Percentiles rank a stretch among this genome's conserved stretches.
Conservation (phyloP, 2,888 invertebrate genomes). For the Acleris emargana region DNA sequence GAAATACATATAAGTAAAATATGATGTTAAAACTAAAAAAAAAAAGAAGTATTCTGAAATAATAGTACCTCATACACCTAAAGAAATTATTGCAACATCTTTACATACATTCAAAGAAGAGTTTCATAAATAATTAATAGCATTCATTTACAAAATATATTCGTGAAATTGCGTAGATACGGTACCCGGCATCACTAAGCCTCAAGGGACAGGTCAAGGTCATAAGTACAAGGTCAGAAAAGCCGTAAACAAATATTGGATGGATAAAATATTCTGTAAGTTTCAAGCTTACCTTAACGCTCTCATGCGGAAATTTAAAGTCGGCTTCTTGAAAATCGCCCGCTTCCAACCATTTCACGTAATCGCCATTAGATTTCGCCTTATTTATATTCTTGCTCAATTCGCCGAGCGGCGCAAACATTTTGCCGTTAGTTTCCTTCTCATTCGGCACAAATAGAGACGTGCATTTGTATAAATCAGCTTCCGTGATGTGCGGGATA, state of each 20-base stretch:
- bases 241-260: slow-evolving; percentile 6
- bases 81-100: too few relatives aligned
- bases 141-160: too few relatives aligned
- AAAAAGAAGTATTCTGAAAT: slow-evolving; percentile 1
- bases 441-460: slow-evolving; percentile 79
- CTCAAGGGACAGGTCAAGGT: slow-evolving; percentile 50
- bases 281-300: slow-evolving; percentile 62
- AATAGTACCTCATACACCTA: neutral
- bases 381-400: slow-evolving; percentile 70
- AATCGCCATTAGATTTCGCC: slow-evolving; percentile 67
- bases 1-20: neutral
- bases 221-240: slow-evolving; percentile 34
- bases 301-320: slow-evolving; percentile 80
- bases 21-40: too few relatives aligned
- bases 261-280: neutral
- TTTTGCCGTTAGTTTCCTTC: slow-evolving; percentile 74
- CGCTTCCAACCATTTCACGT: slow-evolving; percentile 69
- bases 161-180: neutral
- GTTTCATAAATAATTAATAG: too few relatives aligned
- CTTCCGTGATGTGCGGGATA: slow-evolving; percentile 80
- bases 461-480: slow-evolving; percentile 74
- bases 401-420: slow-evolving; percentile 76
- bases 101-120: too few relatives aligned
- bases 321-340: slow-evolving; percentile 65
- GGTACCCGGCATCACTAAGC: slow-evolving; percentile 12